phyloP scores from a whole-genome alignment of 2,113 vertebrate species.

The Pyxicephalus adspersus region DNA sequence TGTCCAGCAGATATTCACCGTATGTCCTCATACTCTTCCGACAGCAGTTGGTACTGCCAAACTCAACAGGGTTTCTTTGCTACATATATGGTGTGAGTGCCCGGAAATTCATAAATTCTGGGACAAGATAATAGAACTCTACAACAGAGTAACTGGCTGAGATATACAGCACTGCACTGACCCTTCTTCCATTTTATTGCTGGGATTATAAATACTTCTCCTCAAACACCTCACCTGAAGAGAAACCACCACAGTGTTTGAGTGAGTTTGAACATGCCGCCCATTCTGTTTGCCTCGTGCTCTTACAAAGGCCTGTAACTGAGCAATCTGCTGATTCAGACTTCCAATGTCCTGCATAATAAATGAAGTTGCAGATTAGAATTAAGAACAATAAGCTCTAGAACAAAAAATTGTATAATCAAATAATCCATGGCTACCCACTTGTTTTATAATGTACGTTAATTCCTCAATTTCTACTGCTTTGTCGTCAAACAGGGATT shows the following conservation, averaged over 20 bases:
- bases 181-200: too few species aligned
- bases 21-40: too few species aligned
- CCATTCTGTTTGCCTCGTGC: conserved; percentile 83
- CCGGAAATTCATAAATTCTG: too few species aligned
- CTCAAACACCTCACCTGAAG: conserved; percentile 81
- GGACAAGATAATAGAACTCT: too few species aligned
- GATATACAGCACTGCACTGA: too few species aligned
- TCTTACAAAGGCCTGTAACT: conserved; percentile 86
- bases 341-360: conserved; percentile 86
- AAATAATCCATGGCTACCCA: conserved; percentile 47
- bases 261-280: conserved; percentile 88
- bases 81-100: too few species aligned
- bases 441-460: conserved; percentile 93
- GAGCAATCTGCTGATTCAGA: conserved; percentile 91
- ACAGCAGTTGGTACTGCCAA: too few species aligned
- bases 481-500: conserved; percentile 92
- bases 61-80: too few species aligned
- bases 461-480: conserved; percentile 90
- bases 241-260: conserved; percentile 92
- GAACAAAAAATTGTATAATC: neutral
- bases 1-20: too few species aligned
- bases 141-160: too few species aligned
- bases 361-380: neutral
- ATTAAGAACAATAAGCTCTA: neutral
- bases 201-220: too few species aligned